Percentiles rank a stretch among this genome's conserved stretches.
These are phyloP conservation scores for Furcula furcula DNA, from an alignment of 2,888 invertebrate species.

Conservation along the genomic window DNA sequence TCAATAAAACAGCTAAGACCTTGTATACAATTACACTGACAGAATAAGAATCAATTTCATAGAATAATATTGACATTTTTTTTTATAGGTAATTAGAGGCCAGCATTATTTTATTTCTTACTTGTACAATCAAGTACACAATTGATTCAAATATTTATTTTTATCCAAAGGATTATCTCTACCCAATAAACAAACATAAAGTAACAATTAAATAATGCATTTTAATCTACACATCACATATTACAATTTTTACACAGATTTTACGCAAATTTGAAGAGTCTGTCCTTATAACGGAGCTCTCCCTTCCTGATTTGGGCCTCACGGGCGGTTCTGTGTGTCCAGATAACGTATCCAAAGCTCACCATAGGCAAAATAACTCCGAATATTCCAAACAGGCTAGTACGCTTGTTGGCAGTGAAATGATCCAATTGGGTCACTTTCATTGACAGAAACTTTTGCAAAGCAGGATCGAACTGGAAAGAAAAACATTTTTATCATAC, in stretches of 20 bases:
- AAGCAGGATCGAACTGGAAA: conserved; percentile 90
- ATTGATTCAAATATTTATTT: neutral
- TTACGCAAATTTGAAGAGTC: conserved; percentile 85
- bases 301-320: conserved; percentile 85
- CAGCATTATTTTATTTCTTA: conserved; percentile 1
- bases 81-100: no score
- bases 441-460: conserved; percentile 88
- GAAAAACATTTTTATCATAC: conserved; percentile 8
- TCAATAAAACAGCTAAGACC: no score
- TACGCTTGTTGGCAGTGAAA: conserved; percentile 84
- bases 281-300: conserved; percentile 88
- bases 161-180: neutral
- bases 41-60: no score
- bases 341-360: conserved; percentile 75
- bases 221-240: conserved; percentile 22
- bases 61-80: no score
- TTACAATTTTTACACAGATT: conserved; percentile 9
- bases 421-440: conserved; percentile 83
- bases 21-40: no score
- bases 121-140: conserved; percentile 6
- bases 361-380: conserved; percentile 81
- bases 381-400: conserved; percentile 74
- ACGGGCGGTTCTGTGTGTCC: conserved; percentile 70
- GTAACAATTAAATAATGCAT: conserved; percentile 17
- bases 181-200: conserved; percentile 2